Evolutionary conservation across 2,113 vertebrate genomes (phyloP).

Genomic region (Mormyrus iriodes): DNA sequence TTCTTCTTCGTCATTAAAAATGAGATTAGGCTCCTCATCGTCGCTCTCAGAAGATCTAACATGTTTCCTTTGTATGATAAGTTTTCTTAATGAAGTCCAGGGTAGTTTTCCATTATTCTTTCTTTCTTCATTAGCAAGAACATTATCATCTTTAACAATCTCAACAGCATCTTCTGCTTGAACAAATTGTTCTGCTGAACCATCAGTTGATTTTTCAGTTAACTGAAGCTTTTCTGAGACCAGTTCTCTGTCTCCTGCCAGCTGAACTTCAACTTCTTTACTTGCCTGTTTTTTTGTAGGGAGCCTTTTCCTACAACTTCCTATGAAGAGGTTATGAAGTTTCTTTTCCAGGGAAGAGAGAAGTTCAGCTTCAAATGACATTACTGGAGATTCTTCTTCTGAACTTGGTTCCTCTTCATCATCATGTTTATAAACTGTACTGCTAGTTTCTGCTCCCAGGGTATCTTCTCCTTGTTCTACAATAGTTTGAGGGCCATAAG

Average conservation of each 20-base stretch:
- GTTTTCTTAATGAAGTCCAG: conserved; percentile 87
- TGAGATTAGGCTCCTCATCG: conserved; percentile 46
- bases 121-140: conserved; percentile 53
- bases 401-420: conserved; percentile 19
- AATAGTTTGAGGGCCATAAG: background rate
- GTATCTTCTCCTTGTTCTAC: background rate
- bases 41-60: conserved; percentile 64
- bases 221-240: conserved; percentile 40
- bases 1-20: conserved; percentile 54
- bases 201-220: conserved; percentile 50
- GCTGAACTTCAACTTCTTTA: conserved; percentile 57
- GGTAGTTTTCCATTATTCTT: conserved; percentile 70
- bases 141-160: conserved; percentile 51
- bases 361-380: conserved; percentile 57
- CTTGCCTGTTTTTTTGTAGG: conserved; percentile 73
- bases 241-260: conserved; percentile 37
- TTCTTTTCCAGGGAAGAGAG: conserved; percentile 72
- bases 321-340: conserved; percentile 71
- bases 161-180: conserved; percentile 32
- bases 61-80: conserved; percentile 78
- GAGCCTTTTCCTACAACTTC: conserved; percentile 72
- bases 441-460: background rate
- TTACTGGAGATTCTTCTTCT: conserved; percentile 28
- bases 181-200: conserved; percentile 50
- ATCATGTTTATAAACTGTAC: conserved; percentile 24